Conservation (phyloP, 37 sponge, comb jelly and placozoan species). For the Lycopodina hypogea region DNA sequence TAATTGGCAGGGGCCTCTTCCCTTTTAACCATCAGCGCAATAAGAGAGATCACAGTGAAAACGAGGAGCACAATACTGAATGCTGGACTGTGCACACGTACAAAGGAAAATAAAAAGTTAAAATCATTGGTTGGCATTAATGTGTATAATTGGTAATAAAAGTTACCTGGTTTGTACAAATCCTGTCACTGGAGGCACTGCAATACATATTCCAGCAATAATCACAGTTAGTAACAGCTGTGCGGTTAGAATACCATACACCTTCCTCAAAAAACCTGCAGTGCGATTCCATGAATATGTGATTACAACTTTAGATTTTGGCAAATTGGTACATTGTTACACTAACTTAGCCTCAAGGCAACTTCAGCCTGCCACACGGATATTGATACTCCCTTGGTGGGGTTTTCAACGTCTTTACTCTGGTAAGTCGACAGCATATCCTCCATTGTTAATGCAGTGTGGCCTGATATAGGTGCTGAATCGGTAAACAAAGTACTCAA, state of each 20-base stretch:
- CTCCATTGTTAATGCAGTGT: too few species aligned
- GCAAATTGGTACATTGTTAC: too few species aligned
- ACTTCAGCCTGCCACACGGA: constrained; percentile 72
- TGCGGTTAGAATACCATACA: constrained; percentile 84
- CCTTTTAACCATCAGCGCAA: constrained; percentile 70
- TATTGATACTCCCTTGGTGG: constrained; percentile 29
- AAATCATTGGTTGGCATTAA: not conserved
- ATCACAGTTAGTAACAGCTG: constrained; percentile 74
- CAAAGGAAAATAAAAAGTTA: not conserved
- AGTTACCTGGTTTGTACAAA: constrained; percentile 74
- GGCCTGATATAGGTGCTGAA: too few species aligned
- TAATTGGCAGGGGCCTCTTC: constrained; percentile 70
- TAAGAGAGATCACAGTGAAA: constrained; percentile 46
- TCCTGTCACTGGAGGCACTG: constrained; percentile 43
- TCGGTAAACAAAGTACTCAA: too few species aligned
- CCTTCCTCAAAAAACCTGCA: constrained; percentile 91
- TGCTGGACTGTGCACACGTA: constrained; percentile 33
- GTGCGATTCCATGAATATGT: not conserved
- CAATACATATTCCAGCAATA: constrained; percentile 49
- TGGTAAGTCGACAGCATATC: constrained; percentile 37
- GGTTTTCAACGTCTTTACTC: constrained; percentile 14
- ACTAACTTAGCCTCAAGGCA: constrained; percentile 69
- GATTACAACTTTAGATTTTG: too few species aligned
- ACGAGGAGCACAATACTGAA: constrained; percentile 40
- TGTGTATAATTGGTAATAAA: not conserved